Conservation (phyloP, 1,140 invertebrate genomes). For the Rhizoglyphus robini region DNA sequence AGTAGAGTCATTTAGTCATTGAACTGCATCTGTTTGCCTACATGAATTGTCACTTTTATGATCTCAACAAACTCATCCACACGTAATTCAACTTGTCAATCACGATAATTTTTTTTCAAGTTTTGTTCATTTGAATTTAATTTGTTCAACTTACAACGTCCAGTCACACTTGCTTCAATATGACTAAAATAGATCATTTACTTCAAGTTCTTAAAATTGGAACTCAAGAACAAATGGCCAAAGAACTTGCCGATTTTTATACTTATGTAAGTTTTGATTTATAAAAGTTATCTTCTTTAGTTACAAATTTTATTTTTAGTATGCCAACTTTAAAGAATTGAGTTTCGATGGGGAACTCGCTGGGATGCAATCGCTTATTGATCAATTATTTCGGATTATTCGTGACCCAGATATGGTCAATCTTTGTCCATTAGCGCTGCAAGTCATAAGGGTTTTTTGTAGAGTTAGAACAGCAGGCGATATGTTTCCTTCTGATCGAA, state of each 20-base stretch:
- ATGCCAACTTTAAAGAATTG: neutral
- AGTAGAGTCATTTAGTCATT: too few relatives aligned
- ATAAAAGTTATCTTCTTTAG: neutral
- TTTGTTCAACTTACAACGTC: neutral
- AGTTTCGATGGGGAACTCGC: neutral
- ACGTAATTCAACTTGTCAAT: too few relatives aligned
- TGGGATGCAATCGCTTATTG: constrained; percentile 12
- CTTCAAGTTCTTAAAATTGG: neutral
- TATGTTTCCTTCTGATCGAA: constrained; percentile 49
- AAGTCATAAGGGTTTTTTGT: constrained; percentile 29
- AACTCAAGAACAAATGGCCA: neutral
- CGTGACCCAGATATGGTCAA: neutral
- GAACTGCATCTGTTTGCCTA: too few relatives aligned
- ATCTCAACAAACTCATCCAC: too few relatives aligned
- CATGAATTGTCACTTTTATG: too few relatives aligned
- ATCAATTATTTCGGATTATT: constrained; percentile 13
- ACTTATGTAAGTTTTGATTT: neutral
- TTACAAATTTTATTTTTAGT: neutral
- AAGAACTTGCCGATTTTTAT: neutral
- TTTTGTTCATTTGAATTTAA: too few relatives aligned
- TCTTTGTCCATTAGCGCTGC: constrained; percentile 22
- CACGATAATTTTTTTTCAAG: too few relatives aligned
- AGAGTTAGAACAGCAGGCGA: constrained; percentile 60
- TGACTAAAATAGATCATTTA: neutral
- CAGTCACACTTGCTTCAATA: too few relatives aligned